Base-by-base conservation (phyloP, 2,888 invertebrate species). In the Pristionchus mayeri region DNA sequence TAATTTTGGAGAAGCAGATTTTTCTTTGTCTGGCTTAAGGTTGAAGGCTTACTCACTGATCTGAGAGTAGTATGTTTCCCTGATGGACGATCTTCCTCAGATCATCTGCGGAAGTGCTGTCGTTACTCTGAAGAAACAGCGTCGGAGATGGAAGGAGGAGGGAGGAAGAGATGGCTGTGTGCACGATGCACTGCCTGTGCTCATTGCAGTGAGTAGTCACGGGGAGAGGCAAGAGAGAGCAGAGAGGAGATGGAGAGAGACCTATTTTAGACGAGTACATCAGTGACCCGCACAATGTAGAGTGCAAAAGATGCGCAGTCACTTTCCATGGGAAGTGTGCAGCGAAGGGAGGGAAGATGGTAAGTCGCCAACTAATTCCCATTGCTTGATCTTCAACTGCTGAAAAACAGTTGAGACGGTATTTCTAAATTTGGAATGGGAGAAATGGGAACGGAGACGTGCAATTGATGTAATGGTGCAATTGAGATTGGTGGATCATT, bases 291-390 rank as follows among this genome's bases (percentile, higher is more conserved):
- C 16, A 13, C 9, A 90, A 90, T 57, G 71, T 87, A 9, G 88
- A 89, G 52, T 90, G 90, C 80, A 34, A 24, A 13, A 40, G 24
- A 2, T 90, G 90, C 50, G 81, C 85, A 0, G 63, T 75, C 9
- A 88, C 87, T 0, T 90, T 85, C 86, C 88, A 90, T 79, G 90
- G 88, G 11, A 18, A 13, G 3, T 90, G 90, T 81, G 54, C 24
- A 27, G 81, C 27, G 11, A 63, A 60, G 30, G 30, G 16, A n/a
- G 81, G 81, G 63, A 63, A 82, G 30, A 82, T 30, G 60, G 81
- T 82, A n/a, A 63, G 81, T 27, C 2, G 11, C 24, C 40, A 0
- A 18, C 4, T 21, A n/a, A 30, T n/a, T 18, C 9, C 18, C 24
- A 37, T 21, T 40, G 44, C 44, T 44, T 9, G 44, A 44, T 44